Evolutionary conservation across 1,140 invertebrate species (phyloP), one percentile per base, ranked within the genome.

Genomic region (Pomacea maculata): DNA sequence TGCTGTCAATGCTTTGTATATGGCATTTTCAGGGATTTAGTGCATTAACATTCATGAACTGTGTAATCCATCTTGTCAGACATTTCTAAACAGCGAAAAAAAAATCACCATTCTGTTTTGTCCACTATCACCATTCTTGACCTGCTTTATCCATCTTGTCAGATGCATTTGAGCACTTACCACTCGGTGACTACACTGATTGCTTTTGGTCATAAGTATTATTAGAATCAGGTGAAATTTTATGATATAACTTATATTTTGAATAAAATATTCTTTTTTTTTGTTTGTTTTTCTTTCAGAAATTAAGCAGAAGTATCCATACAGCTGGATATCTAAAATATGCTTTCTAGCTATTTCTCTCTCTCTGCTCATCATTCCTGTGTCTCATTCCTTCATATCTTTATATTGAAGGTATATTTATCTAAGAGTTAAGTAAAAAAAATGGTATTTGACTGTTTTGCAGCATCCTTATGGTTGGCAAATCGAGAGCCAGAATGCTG

Each of bases 391-490:
- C 34, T 45, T 45, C 34, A 45, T 45, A 45, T 45, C 34, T 45
- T 45, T 25, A 65, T 57, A 19, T 5, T 71, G 57, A n/a, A 45
- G 29, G 55, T 61, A 79, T 45, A 45, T 29, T n/a, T 11, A 21
- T 45, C 15, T 12, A 45, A 12, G 52, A 0, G 15, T 19, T 80
- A 19, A 73, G n/a, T n/a, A 75, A 5, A 8, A 19, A 19, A 14
- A 14, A 29, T 25, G 29, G 75, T 63, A 65, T 29, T n/a, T 10
- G 6, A 21, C 57, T 29, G 15, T 79, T 54, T 84, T 85, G 70
- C 84, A 87, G 86, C 72, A 83, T 84, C 64, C 81, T 2, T 80
- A 85, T 84, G 87, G 87, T 21, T 84, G 79, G 83, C 85, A 85
- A 74, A 85, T 88, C 74, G 74, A 85, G 1, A 88, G 83, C 64